phyloP scores from a whole-genome alignment of 2,113 vertebrate genomes.

The Corythoichthys intestinalis region DNA sequence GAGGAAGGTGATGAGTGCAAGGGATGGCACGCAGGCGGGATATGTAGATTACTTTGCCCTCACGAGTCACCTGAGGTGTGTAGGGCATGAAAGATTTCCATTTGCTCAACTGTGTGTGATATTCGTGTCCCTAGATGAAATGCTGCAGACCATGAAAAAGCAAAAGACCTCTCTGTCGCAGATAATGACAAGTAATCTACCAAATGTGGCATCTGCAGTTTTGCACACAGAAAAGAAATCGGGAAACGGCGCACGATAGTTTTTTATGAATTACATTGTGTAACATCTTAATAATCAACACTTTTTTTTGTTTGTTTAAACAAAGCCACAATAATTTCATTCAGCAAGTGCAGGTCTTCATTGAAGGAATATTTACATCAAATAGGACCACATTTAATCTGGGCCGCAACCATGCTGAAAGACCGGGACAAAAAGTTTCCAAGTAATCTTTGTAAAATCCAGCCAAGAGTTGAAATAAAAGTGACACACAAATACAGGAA shows the following conservation, averaged over 20 bases:
- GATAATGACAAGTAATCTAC: constrained; percentile 73
- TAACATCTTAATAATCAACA: constrained; percentile 19
- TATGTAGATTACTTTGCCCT: constrained; percentile 75
- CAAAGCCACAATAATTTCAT: constrained; percentile 83
- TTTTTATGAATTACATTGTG: constrained; percentile 2
- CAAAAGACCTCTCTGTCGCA: constrained; percentile 28
- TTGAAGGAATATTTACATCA: constrained; percentile 95
- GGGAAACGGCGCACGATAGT: constrained; percentile 8
- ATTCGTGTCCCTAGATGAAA: constrained; percentile 58
- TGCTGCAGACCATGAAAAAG: constrained; percentile 46
- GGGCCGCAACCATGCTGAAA: constrained; percentile 76
- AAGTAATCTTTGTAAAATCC: constrained; percentile 14
- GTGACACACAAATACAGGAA: constrained; percentile 1
- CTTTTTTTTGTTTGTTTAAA: constrained; percentile 58
- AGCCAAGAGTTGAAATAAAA: constrained; percentile 18
- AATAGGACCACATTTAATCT: constrained; percentile 97
- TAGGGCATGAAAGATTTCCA: constrained; percentile 75
- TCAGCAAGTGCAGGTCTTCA: constrained; percentile 77
- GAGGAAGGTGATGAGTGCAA: constrained; percentile 30
- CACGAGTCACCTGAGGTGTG: constrained; percentile 66
- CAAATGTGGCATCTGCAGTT: constrained; percentile 53
- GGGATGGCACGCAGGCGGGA: constrained; percentile 30
- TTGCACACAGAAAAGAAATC: constrained; percentile 45
- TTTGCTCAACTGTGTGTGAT: constrained; percentile 53
- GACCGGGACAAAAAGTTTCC: constrained; percentile 12